phyloP scores from a whole-genome alignment of 2,888 invertebrate genomes.

The Thelaira solivaga region DNA sequence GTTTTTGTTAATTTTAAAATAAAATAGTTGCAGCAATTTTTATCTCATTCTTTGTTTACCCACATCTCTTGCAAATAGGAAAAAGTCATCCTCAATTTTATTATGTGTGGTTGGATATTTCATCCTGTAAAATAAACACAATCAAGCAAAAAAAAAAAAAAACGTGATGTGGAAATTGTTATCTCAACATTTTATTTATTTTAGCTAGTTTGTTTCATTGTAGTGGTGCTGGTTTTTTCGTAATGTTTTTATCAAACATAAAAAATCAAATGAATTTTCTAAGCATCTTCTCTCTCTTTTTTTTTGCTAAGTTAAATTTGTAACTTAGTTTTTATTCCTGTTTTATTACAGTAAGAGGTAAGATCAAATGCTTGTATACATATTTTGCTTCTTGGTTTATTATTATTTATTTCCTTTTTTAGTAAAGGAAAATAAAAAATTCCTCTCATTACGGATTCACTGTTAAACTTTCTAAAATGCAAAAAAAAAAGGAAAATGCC shows the following conservation, averaged over 20 bases:
- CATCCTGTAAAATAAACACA: slow-evolving; percentile 6
- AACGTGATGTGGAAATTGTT: slow-evolving; percentile 58
- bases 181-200: slow-evolving; percentile 45
- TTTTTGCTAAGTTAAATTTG: slow-evolving; percentile 33
- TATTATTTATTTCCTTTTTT: slow-evolving; percentile 56
- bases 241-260: slow-evolving; percentile 46
- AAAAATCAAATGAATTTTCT: slow-evolving; percentile 54
- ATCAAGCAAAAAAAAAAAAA: slow-evolving; percentile 38
- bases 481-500: slow-evolving; percentile 12
- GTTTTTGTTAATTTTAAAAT: too few relatives aligned
- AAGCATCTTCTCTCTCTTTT: slow-evolving; percentile 29
- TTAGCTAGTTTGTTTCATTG: neutral
- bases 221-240: neutral
- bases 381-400: slow-evolving; percentile 25
- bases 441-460: slow-evolving; percentile 53
- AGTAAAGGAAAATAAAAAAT: slow-evolving; percentile 32
- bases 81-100: slow-evolving; percentile 30
- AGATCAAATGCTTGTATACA: slow-evolving; percentile 48
- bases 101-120: neutral
- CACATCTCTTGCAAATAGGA: slow-evolving; percentile 32
- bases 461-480: slow-evolving; percentile 61
- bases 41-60: slow-evolving; percentile 30
- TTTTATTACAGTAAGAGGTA: slow-evolving; percentile 12
- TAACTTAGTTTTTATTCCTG: neutral
- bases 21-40: slow-evolving; percentile 15